Base-by-base conservation (phyloP, 1,140 invertebrate genomes). In the Augochlora pura region DNA sequence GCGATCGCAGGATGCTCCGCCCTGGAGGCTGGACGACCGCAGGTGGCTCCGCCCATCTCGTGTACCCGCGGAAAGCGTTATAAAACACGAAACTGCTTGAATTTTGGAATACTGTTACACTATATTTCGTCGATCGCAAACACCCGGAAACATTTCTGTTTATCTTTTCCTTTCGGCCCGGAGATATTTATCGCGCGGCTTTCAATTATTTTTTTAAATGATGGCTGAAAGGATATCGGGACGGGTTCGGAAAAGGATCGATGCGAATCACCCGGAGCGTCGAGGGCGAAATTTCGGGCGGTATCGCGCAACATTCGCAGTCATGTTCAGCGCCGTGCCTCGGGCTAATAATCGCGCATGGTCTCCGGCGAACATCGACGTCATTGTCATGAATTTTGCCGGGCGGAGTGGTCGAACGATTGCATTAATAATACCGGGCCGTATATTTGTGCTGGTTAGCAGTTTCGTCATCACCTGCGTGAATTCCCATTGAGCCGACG, bases 331-430 rank as follows among this genome's bases (percentile, higher is more conserved):
- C 63, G n/a, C 3, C 38, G 21, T 23, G 46, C 38, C 18, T 21
- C 66, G 42, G 66, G 66, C 66, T 68, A 38, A 68, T 54, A 68
- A 68, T 54, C 66, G 46, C 66, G 65, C n/a, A 23, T 16, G 60
- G 14, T 18, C 60, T 62, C 25, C 25, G 25, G 25, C 25, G 25
- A 62, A 62, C 60, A 49, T 12, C 23, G 23, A 5, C 65, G 42
- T 67, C 23, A 27, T 67, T 67, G 65, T 67, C 65, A 67, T 52
- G 46, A 23, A 67, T 67, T 49, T 52, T 52, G 23, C 65, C 7
- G 46, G 46, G 65, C 23, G n/a, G n/a, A n/a, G 25, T 39, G 27
- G 25, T 32, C 25, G 60, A 32, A 62, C 60, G 60, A 62, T 62
- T 32, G 25, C 60, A 65, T 65, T 65, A 65, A 65, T 65, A 65